Conservation (phyloP, 2,113 vertebrate genomes). For the Serilophus lunatus region DNA sequence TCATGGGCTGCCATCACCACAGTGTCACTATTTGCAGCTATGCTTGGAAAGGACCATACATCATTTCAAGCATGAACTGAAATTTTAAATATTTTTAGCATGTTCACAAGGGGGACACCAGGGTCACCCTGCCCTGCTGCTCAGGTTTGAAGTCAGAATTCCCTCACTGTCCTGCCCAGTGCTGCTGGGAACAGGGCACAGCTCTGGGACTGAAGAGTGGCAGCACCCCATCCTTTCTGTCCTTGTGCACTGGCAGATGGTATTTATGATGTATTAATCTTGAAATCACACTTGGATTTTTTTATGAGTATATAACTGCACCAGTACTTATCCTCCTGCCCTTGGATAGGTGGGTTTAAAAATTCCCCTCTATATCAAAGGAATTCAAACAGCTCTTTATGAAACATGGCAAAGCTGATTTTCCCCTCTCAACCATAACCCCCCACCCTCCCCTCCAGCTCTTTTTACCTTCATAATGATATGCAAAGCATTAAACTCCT, state of each 20-base stretch:
- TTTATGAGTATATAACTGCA: not conserved
- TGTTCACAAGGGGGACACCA: accelerated
- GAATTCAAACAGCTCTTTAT: not conserved
- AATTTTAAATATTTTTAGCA: not conserved
- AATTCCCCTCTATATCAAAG: not conserved
- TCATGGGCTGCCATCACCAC: not conserved
- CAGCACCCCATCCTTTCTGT: not conserved
- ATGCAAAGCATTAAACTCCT: not conserved
- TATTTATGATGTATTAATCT: not conserved
- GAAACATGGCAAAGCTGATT: not conserved
- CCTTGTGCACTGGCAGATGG: not conserved
- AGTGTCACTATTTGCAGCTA: not conserved
- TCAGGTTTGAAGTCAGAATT: accelerated
- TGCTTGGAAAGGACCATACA: not conserved
- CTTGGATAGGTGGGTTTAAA: not conserved
- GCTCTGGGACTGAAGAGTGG: not conserved
- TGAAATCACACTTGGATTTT: not conserved
- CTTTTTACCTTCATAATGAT: not conserved
- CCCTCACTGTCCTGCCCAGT: not conserved
- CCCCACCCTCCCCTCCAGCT: not conserved
- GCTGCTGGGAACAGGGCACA: not conserved
- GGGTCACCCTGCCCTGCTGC: accelerated
- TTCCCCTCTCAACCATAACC: not conserved
- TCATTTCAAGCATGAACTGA: not conserved
- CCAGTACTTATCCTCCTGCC: not conserved